phyloP scores from a whole-genome alignment of 2,888 invertebrate species.

The Eristalinus sepulchralis region DNA sequence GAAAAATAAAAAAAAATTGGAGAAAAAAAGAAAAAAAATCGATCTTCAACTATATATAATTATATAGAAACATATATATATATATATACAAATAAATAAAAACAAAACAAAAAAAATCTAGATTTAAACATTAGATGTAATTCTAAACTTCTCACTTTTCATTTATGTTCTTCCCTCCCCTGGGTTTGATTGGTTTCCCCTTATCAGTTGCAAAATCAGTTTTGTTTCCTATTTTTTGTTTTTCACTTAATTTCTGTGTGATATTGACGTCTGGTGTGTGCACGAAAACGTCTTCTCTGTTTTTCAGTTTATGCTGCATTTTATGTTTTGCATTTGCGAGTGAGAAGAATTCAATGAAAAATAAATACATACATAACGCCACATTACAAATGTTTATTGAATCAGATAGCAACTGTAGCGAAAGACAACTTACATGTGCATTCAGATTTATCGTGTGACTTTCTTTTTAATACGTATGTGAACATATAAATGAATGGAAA shows the following conservation, averaged over 20 bases:
- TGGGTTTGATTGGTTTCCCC: neutral
- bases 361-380: constrained; percentile 1
- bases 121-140: constrained; percentile 63
- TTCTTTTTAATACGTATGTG: constrained; percentile 52
- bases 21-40: neutral
- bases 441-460: constrained; percentile 62
- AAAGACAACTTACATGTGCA: constrained; percentile 33
- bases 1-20: constrained; percentile 35
- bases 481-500: constrained; percentile 23
- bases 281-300: neutral
- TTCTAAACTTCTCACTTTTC: constrained; percentile 11
- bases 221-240: neutral
- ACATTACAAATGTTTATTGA: constrained; percentile 25
- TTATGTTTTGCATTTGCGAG: neutral
- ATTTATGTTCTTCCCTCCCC: neutral
- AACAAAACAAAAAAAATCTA: constrained; percentile 43
- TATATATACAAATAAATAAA: constrained; percentile 49
- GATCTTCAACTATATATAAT: constrained; percentile 37
- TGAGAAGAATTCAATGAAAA: constrained; percentile 11
- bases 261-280: neutral
- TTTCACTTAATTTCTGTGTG: neutral
- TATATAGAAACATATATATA: constrained; percentile 38
- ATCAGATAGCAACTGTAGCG: neutral
- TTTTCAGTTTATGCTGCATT: neutral
- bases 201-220: neutral